These are phyloP conservation scores for Camponotus floridanus DNA, from an alignment of 1,140 invertebrate species.

Conservation along the genomic window DNA sequence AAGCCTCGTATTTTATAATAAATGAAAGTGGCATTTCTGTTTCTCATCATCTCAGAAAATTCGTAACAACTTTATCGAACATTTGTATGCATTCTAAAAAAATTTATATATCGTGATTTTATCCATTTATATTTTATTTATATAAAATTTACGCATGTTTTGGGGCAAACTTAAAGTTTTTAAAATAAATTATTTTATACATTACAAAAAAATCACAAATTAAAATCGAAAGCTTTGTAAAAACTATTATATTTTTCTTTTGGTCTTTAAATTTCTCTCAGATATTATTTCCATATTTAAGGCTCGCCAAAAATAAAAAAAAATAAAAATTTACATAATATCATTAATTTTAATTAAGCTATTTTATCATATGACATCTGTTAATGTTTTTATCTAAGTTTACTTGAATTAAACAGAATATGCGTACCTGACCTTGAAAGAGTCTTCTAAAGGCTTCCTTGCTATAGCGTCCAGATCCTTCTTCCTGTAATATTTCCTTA, in stretches of 20 bases:
- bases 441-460: constrained; percentile 88
- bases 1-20: constrained; percentile 11
- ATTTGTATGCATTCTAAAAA: not conserved
- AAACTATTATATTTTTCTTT: not conserved
- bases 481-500: constrained; percentile 88
- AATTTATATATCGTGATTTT: constrained; percentile 5
- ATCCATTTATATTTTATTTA: not conserved
- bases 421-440: constrained; percentile 89
- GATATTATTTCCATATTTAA: not conserved
- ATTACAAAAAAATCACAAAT: not conserved
- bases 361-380: constrained; percentile 10
- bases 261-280: not conserved
- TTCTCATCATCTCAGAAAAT: not conserved
- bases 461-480: constrained; percentile 86
- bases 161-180: not conserved
- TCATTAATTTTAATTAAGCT: not conserved
- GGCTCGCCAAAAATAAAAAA: not conserved
- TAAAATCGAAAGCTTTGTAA: not conserved
- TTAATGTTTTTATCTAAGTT: not conserved
- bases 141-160: not conserved
- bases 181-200: not conserved
- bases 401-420: not conserved
- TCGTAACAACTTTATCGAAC: not conserved
- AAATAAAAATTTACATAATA: not conserved
- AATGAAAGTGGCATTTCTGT: not conserved